Conservation (phyloP, 2,113 vertebrate genomes). For the Entomyzon cyanotis region DNA sequence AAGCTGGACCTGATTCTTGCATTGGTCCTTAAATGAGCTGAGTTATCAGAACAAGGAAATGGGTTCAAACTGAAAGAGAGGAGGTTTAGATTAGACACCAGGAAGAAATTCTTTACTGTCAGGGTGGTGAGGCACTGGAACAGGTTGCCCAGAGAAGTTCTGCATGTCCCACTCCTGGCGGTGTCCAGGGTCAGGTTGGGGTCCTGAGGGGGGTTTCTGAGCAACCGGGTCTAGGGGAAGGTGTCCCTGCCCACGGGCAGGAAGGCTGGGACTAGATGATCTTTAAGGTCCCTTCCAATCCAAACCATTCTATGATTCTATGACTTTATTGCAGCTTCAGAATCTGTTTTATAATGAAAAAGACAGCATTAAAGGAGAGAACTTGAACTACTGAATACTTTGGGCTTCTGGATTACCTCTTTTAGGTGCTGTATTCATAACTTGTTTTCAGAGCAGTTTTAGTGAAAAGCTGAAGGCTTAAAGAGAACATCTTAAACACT, state of each 20-base stretch:
- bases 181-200: too few species aligned
- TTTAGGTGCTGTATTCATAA: neutral
- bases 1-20: neutral
- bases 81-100: neutral
- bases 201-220: neutral
- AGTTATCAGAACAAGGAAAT: neutral
- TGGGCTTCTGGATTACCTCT: neutral
- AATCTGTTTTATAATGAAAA: neutral
- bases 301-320: neutral
- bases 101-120: neutral
- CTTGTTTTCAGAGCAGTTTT: neutral
- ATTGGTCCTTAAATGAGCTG: neutral
- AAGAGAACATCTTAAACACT: neutral
- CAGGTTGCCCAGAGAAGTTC: neutral
- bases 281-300: neutral
- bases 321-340: neutral
- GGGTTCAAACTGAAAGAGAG: neutral
- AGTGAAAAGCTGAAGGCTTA: neutral
- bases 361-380: neutral
- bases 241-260: neutral
- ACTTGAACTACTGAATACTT: neutral
- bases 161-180: neutral
- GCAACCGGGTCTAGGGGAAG: neutral
- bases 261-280: neutral
- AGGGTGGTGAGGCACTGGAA: neutral